Evolutionary conservation across 1,140 invertebrate species (phyloP).

Genomic region (Heliconius melpomene): DNA sequence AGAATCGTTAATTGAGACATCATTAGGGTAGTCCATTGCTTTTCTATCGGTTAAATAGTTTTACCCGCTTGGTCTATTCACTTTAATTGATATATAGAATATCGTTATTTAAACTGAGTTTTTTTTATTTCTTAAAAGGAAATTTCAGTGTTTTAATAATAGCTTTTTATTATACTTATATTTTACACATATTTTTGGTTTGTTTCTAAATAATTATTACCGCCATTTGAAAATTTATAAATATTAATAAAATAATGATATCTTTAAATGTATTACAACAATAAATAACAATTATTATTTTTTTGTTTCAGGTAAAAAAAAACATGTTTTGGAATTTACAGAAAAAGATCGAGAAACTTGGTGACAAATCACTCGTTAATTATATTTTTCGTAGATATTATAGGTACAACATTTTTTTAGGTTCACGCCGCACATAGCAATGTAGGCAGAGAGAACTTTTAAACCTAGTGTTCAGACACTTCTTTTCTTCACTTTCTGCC

Average conservation of each 20-base stretch:
- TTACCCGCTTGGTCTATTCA: background rate
- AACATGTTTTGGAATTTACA: background rate
- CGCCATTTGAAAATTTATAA: too few species aligned
- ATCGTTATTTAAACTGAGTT: background rate
- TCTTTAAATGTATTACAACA: too few species aligned
- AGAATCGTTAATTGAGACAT: background rate
- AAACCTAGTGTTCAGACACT: background rate
- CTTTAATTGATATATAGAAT: background rate
- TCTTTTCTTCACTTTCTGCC: background rate
- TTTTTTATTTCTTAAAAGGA: too few species aligned
- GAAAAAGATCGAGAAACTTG: background rate
- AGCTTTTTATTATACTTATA: too few species aligned
- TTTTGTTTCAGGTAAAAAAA: slow-evolving; percentile 14
- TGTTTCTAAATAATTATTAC: too few species aligned
- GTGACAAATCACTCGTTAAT: background rate
- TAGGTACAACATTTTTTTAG: background rate
- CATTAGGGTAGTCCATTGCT: slow-evolving; percentile 10
- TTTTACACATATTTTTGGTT: too few species aligned
- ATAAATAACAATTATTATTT: background rate
- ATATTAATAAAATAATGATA: too few species aligned
- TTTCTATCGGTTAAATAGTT: slow-evolving; percentile 12
- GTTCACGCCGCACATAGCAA: background rate
- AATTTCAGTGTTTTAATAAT: too few species aligned
- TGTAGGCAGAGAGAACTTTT: background rate
- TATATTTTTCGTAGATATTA: background rate